These are phyloP conservation scores for Anomalospiza imberbis DNA, from an alignment of 2,797 vertebrate species.

Conservation along the genomic window DNA sequence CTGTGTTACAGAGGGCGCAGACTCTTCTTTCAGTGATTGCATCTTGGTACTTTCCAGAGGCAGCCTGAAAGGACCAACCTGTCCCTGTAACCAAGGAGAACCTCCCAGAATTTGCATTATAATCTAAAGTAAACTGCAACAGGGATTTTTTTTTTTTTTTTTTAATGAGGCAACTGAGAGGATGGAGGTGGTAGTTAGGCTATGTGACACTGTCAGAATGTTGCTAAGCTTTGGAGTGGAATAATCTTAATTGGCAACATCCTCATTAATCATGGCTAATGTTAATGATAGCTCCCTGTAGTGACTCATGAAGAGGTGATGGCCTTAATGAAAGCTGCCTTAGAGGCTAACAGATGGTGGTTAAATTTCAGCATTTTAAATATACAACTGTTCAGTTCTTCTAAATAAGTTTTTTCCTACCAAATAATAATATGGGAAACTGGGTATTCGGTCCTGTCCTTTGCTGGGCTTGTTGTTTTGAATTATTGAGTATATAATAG, in stretches of 20 bases:
- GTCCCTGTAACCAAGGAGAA: background rate
- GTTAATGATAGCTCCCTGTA: slow-evolving; percentile 67
- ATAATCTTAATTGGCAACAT: slow-evolving; percentile 67
- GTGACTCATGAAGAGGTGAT: slow-evolving; percentile 66
- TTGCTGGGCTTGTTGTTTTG: background rate
- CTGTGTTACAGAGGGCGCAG: background rate
- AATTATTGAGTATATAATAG: background rate
- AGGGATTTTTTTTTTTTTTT: slow-evolving; percentile 29
- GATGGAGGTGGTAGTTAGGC: slow-evolving; percentile 25
- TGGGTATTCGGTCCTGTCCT: background rate
- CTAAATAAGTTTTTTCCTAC: background rate
- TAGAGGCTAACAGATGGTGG: slow-evolving; percentile 63
- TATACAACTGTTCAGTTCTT: slow-evolving; percentile 23
- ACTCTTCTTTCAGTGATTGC: background rate
- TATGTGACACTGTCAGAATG: slow-evolving; percentile 48
- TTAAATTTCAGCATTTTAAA: slow-evolving; percentile 44
- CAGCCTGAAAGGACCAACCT: background rate
- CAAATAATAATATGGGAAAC: background rate
- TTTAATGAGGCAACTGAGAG: slow-evolving; percentile 51
- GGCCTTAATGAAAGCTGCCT: slow-evolving; percentile 66
- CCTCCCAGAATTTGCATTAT: background rate
- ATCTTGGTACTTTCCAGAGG: background rate
- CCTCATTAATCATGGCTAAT: slow-evolving; percentile 70
- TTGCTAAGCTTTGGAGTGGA: slow-evolving; percentile 56
- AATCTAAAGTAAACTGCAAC: slow-evolving; percentile 30